phyloP scores from a whole-genome alignment of 2,888 invertebrate genomes.

The Koerneria pararmatus region DNA sequence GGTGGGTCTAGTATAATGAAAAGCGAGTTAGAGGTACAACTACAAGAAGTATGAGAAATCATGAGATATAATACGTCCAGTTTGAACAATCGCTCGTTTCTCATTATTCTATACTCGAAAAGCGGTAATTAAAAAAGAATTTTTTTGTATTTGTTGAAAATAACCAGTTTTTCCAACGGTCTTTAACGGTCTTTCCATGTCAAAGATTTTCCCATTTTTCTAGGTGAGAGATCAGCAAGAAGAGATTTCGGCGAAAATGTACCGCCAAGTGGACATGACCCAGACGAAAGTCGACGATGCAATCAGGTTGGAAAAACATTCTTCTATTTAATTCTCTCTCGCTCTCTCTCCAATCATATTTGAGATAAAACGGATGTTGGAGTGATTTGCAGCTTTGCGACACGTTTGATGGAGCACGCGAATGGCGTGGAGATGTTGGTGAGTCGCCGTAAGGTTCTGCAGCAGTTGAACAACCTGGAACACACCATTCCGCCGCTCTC shows the following conservation, averaged over 20 bases:
- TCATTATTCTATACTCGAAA: too few relatives aligned
- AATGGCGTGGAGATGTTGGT: slow-evolving; percentile 46
- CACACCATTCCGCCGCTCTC: slow-evolving; percentile 48
- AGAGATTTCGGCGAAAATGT: slow-evolving; percentile 40
- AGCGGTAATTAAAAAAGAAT: too few relatives aligned
- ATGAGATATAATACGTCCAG: too few relatives aligned
- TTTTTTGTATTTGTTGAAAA: too few relatives aligned
- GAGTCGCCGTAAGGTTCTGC: slow-evolving; percentile 46
- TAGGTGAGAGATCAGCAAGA: slow-evolving; percentile 36
- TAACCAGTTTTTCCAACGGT: too few relatives aligned
- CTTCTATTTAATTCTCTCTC: background rate
- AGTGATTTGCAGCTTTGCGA: slow-evolving; percentile 38
- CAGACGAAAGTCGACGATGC: slow-evolving; percentile 46
- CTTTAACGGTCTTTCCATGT: too few relatives aligned
- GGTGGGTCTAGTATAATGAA: too few relatives aligned
- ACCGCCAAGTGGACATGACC: slow-evolving; percentile 43
- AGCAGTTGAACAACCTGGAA: slow-evolving; percentile 43
- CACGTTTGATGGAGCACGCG: slow-evolving; percentile 42
- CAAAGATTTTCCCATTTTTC: background rate
- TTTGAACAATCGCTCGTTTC: too few relatives aligned
- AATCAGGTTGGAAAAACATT: slow-evolving; percentile 26
- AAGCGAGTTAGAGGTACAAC: too few relatives aligned
- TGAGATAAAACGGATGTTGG: background rate
- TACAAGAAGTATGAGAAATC: too few relatives aligned
- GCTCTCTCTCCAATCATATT: background rate